Evolutionary conservation across 2,113 vertebrate genomes (phyloP).

Genomic region (Laticauda laticaudata): DNA sequence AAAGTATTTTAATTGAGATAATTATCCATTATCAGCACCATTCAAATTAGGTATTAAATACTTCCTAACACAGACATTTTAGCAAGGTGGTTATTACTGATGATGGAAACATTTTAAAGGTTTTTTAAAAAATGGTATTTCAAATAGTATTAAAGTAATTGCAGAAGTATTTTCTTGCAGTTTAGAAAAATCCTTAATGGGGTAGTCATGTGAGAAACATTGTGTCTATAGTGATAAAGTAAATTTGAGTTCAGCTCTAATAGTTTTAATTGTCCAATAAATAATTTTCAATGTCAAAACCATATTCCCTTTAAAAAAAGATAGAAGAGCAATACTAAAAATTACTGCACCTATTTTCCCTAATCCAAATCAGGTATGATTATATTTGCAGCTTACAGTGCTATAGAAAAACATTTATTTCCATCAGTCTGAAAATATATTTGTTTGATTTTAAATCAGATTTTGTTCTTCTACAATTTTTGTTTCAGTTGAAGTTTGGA

Average conservation of each 20-base stretch:
- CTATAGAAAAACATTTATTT: neutral
- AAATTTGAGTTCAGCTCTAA: neutral
- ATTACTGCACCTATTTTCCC: neutral
- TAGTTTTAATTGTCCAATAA: neutral
- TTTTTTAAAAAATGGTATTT: neutral
- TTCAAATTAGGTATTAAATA: neutral
- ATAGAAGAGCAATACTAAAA: neutral
- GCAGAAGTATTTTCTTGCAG: neutral
- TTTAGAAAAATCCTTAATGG: neutral
- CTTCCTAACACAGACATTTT: neutral
- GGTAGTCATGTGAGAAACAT: neutral
- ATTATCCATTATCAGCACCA: neutral
- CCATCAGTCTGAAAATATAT: neutral
- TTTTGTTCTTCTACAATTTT: neutral
- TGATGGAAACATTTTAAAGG: neutral
- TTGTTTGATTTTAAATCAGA: neutral
- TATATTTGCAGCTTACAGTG: neutral
- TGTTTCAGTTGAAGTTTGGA: neutral
- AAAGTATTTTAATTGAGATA: neutral
- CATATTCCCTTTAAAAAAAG: neutral
- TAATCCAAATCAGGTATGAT: neutral
- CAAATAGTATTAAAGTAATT: neutral
- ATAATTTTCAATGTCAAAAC: neutral
- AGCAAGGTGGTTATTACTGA: neutral
- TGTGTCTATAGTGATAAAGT: neutral